These are phyloP conservation scores for Chloroclystis v-ata DNA, from an alignment of 2,888 invertebrate genomes.

Conservation along the genomic window DNA sequence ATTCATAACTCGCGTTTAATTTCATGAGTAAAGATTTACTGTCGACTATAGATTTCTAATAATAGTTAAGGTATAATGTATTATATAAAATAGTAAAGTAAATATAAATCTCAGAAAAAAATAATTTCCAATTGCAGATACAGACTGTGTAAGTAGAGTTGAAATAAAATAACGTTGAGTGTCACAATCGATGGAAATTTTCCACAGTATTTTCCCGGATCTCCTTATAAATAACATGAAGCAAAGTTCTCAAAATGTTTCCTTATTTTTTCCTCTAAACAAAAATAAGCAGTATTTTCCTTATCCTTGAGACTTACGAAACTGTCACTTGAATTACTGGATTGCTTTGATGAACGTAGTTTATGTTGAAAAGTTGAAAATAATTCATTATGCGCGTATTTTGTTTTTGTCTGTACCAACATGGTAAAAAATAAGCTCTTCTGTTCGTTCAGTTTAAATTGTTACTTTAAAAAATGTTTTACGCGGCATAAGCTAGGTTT, in stretches of 20 bases:
- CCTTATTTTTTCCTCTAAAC: conserved; percentile 20
- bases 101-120: no score
- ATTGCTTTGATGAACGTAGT: conserved; percentile 1
- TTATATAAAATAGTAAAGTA: no score
- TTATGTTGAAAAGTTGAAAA: not conserved
- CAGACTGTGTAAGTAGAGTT: not conserved
- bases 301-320: conserved; percentile 7
- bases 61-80: no score
- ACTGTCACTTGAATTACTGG: conserved; percentile 3
- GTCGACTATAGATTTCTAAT: no score
- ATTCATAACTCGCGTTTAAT: no score
- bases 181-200: not conserved
- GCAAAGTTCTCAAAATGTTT: conserved; percentile 4
- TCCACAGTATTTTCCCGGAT: conserved; percentile 7
- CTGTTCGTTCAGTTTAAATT: no score
- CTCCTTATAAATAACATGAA: not conserved
- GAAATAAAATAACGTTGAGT: not conserved
- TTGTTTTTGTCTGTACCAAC: no score
- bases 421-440: no score
- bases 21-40: no score
- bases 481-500: no score
- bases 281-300: conserved; percentile 6
- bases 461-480: no score
- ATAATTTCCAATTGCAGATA: no score
- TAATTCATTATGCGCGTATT: not conserved